Base-by-base conservation (phyloP, 1,140 invertebrate genomes). In the Pachyrhynchus sulphureomaculatus region DNA sequence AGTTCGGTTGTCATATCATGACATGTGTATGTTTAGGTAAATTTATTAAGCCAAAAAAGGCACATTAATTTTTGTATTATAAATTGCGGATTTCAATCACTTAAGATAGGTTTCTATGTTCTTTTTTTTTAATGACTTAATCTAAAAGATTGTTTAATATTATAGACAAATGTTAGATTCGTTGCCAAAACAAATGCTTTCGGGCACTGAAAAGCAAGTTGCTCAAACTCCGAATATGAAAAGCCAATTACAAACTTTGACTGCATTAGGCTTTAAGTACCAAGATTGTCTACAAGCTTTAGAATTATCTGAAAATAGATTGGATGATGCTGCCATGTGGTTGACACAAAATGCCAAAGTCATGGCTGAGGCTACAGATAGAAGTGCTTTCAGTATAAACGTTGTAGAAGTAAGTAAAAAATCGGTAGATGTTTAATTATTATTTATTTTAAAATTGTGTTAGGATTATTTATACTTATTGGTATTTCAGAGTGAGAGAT, bases 1-100 rank as follows among this genome's bases (percentile, higher is more conserved):
- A 71, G 82, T 98, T 4, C 84, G 95, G 2, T 73, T 98, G 1
- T 97, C 94, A 0, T 99, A 98, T 70, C 88, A 95, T 71, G 95
- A 99, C 75, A 88, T 97, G 71, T 87, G 89, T 48, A 92, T 98
- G 84, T 96, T 98, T 72, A 79, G 87, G 58, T 60, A 34, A 44
- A 2, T 3, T 29, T 47, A 24, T 8, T 9, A 20, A 5, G 8
- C 8, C 17, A 6, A 20, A n/a, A n/a, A n/a, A n/a, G n/a, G n/a
- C n/a, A n/a, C n/a, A n/a, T n/a, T n/a, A n/a, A n/a, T n/a, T n/a
- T n/a, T n/a, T n/a, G n/a, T n/a, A n/a, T n/a, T n/a, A n/a, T n/a
- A n/a, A n/a, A 20, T 10, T 13, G 37, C 20, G 15, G 3, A 48
- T 36, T 5, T 5, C 13, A 4, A 37, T 48, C 2, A 20, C 8